Conservation (phyloP, 1,140 invertebrate species). For the Saccostrea cuccullata region DNA sequence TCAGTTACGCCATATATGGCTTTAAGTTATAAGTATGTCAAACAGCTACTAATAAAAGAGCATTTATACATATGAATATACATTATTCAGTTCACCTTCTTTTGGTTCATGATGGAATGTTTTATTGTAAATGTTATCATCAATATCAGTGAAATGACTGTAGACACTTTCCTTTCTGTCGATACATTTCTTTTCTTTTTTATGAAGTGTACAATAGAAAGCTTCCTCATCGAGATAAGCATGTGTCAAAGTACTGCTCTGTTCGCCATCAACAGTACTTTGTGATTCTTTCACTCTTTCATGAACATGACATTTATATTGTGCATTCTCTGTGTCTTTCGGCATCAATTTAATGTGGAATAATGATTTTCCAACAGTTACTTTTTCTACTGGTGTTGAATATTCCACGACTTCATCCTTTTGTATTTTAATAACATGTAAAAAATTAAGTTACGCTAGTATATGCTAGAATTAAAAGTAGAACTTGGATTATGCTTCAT, state of each 20-base stretch:
- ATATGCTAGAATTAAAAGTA: too few species aligned
- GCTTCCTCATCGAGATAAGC: background rate
- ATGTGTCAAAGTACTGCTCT: too few species aligned
- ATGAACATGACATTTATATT: background rate
- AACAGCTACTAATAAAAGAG: too few species aligned
- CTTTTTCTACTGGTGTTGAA: background rate
- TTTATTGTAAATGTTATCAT: background rate
- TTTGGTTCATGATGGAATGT: background rate
- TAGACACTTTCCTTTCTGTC: background rate
- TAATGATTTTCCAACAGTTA: background rate
- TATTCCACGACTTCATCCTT: background rate
- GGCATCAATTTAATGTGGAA: background rate
- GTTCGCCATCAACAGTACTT: background rate
- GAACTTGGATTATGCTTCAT: too few species aligned
- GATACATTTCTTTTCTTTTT: background rate
- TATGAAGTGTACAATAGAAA: background rate
- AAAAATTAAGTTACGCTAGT: too few species aligned
- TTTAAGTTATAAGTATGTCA: too few species aligned
- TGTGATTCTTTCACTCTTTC: background rate
- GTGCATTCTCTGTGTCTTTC: background rate
- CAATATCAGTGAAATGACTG: background rate
- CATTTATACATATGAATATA: too few species aligned
- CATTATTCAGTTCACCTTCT: background rate
- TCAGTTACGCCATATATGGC: too few species aligned
- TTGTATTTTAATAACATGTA: too few species aligned